Evolutionary conservation across 2,113 vertebrate species (phyloP).

Genomic region (Platichthys stellatus): DNA sequence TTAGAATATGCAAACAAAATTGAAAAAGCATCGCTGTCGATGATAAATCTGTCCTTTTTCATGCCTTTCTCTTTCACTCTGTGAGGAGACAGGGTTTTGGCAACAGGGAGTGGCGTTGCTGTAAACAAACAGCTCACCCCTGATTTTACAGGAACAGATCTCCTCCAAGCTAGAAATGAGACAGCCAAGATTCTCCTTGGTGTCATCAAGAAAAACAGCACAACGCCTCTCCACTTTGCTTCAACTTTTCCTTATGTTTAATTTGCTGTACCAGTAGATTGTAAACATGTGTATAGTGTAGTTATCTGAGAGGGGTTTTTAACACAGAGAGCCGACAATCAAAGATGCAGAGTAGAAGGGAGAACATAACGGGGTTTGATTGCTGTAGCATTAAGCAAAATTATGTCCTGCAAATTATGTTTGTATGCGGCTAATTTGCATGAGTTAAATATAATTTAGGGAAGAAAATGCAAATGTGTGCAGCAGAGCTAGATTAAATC

Average conservation of each 20-base stretch:
- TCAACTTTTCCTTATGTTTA: slow-evolving; percentile 29
- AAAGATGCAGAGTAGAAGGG: neutral
- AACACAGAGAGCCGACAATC: neutral
- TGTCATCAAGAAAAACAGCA: slow-evolving; percentile 46
- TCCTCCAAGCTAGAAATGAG: slow-evolving; percentile 37
- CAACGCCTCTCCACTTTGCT: slow-evolving; percentile 19
- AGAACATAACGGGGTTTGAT: slow-evolving; percentile 3
- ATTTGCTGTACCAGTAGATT: slow-evolving; percentile 21
- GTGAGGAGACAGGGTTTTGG: slow-evolving; percentile 43
- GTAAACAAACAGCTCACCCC: slow-evolving; percentile 47
- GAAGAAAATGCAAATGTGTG: slow-evolving; percentile 8
- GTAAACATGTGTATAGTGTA: slow-evolving; percentile 4
- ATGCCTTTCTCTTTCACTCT: slow-evolving; percentile 15
- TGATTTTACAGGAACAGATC: slow-evolving; percentile 57
- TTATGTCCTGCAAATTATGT: neutral
- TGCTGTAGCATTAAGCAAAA: slow-evolving; percentile 1
- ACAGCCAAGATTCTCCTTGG: slow-evolving; percentile 35
- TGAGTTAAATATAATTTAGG: neutral
- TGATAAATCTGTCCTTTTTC: slow-evolving; percentile 5
- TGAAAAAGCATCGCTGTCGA: slow-evolving; percentile 11
- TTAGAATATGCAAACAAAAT: neutral
- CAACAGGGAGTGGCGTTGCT: slow-evolving; percentile 29
- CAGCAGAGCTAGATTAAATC: slow-evolving; percentile 5
- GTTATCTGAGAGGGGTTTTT: slow-evolving; percentile 1
- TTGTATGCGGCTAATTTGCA: slow-evolving; percentile 7